phyloP scores from a whole-genome alignment of 2,888 invertebrate genomes.

The Chirona hameri region DNA sequence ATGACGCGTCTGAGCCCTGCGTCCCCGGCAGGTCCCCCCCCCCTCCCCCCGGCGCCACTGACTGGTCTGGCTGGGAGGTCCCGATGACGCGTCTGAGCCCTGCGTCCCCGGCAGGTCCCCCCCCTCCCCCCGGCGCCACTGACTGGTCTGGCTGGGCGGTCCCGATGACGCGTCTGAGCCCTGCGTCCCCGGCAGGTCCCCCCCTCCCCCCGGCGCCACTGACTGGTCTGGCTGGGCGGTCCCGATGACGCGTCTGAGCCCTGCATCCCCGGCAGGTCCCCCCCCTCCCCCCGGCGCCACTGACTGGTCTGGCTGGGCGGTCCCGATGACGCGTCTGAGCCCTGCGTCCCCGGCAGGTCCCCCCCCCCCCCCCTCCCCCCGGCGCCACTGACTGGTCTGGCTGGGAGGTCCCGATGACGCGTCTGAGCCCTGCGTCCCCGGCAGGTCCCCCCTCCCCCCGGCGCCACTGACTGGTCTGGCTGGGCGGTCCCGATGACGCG shows the following conservation, averaged over 20 bases:
- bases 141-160: slow-evolving; percentile 3
- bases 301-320: slow-evolving; percentile 8
- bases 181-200: not conserved
- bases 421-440: not conserved
- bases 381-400: not conserved
- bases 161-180: not conserved
- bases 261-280: not conserved
- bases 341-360: not conserved
- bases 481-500: not conserved
- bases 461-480: not conserved
- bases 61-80: not conserved
- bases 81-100: not conserved
- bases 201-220: not conserved
- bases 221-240: slow-evolving; percentile 3
- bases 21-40: not conserved
- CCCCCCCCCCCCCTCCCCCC: not conserved
- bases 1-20: not conserved
- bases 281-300: not conserved
- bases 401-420: not conserved
- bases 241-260: not conserved
- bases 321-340: not conserved
- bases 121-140: not conserved
- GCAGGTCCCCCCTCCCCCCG: not conserved
- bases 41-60: not conserved
- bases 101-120: not conserved